phyloP scores from a whole-genome alignment of 2,888 invertebrate genomes.

The Papilio protenor region DNA sequence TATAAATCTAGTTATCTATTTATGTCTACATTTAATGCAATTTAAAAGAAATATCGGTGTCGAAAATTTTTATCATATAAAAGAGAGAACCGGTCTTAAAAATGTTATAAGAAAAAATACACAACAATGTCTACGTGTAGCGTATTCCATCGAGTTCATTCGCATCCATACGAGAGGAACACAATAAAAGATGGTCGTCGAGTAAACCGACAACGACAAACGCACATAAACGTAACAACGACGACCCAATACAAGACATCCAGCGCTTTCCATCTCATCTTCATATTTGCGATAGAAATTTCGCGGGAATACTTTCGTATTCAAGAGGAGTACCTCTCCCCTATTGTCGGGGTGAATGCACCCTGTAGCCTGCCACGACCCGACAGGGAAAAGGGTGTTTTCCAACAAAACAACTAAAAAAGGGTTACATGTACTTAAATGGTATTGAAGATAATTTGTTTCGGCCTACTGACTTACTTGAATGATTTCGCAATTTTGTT shows the following conservation, averaged over 20 bases:
- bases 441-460: slow-evolving; percentile 16
- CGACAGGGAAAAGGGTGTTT: slow-evolving; percentile 44
- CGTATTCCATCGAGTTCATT: slow-evolving; percentile 20
- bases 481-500: background rate
- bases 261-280: slow-evolving; percentile 50
- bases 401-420: slow-evolving; percentile 58
- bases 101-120: background rate
- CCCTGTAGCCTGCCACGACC: slow-evolving; percentile 50
- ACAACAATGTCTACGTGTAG: background rate
- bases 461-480: background rate
- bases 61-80: background rate
- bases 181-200: slow-evolving; percentile 33
- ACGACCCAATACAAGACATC: slow-evolving; percentile 44
- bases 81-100: background rate
- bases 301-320: slow-evolving; percentile 60
- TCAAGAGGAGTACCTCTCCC: slow-evolving; percentile 54
- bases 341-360: slow-evolving; percentile 54
- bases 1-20: background rate
- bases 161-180: slow-evolving; percentile 30
- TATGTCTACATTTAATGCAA: no score
- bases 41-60: no score
- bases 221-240: slow-evolving; percentile 40
- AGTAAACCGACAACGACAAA: slow-evolving; percentile 31
- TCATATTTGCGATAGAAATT: slow-evolving; percentile 55
- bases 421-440: slow-evolving; percentile 16